These are phyloP conservation scores for Dasyurus viverrinus DNA, from an alignment of 2,113 vertebrate genomes.

Conservation along the genomic window DNA sequence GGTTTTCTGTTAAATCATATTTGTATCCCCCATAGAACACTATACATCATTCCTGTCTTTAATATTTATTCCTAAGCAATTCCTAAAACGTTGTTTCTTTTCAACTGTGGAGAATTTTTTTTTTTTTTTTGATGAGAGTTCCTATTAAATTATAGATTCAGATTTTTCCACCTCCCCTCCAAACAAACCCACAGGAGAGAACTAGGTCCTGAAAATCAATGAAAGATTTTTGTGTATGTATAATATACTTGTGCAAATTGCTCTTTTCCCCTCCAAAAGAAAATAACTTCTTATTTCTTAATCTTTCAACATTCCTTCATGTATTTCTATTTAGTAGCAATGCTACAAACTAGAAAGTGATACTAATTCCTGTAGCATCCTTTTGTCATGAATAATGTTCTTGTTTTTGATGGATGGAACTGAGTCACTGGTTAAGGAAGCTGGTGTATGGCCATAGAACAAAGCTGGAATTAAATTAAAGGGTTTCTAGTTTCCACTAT, in stretches of 20 bases:
- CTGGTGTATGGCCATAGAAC: background rate
- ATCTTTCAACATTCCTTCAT: background rate
- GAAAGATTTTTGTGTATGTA: background rate
- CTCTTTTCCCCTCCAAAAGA: background rate
- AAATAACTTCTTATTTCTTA: conserved; percentile 10
- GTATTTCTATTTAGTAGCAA: conserved; percentile 29
- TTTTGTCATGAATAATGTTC: background rate
- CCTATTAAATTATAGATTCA: background rate
- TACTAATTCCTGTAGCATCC: background rate
- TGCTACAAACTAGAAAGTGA: conserved; percentile 4
- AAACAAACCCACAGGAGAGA: background rate
- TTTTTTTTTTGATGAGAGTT: background rate
- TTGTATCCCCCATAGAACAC: background rate
- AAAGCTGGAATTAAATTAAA: background rate
- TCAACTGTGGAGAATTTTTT: background rate
- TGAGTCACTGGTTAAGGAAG: conserved; percentile 11
- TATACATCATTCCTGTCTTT: background rate
- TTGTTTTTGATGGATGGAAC: conserved; percentile 4
- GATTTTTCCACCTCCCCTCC: background rate
- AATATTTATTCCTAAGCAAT: background rate
- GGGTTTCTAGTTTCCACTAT: background rate
- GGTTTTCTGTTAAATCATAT: background rate
- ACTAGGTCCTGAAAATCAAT: background rate
- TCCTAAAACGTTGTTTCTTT: background rate
- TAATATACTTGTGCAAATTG: background rate